phyloP scores from a whole-genome alignment of 1,140 invertebrate species.

The Drosophila hydei region DNA sequence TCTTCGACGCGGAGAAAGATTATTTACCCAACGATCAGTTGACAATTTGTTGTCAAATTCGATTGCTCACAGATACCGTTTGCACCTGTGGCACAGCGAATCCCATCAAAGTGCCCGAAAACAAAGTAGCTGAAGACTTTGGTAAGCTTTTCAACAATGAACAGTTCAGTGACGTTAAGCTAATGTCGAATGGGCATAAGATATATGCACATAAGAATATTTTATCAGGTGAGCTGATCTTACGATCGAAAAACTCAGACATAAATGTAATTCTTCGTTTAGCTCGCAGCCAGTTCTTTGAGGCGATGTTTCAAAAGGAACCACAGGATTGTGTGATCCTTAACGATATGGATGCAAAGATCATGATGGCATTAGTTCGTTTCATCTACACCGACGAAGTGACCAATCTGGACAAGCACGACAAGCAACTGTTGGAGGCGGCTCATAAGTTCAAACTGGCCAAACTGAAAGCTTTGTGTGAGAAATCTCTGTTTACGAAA shows the following conservation, averaged over 20 bases:
- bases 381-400: slow-evolving; percentile 17
- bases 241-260: background rate
- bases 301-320: slow-evolving; percentile 3
- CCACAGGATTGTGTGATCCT: background rate
- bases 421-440: background rate
- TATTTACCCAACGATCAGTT: slow-evolving; percentile 88
- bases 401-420: background rate
- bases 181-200: background rate
- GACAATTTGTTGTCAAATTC: slow-evolving; percentile 89
- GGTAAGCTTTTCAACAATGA: slow-evolving; percentile 15
- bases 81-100: background rate
- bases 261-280: background rate
- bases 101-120: slow-evolving; percentile 5
- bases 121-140: slow-evolving; percentile 16
- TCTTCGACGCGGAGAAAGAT: slow-evolving; percentile 89
- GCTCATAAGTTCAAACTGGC: slow-evolving; percentile 6
- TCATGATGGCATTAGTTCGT: background rate
- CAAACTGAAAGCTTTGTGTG: slow-evolving; percentile 12
- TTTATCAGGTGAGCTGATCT: slow-evolving; percentile 8
- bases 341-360: background rate
- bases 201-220: slow-evolving; percentile 13
- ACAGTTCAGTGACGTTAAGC: slow-evolving; percentile 16
- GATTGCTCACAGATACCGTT: slow-evolving; percentile 79
- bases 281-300: slow-evolving; percentile 20
- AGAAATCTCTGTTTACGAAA: background rate